Conservation (phyloP, 1,140 invertebrate genomes). For the Mamestra configurata region DNA sequence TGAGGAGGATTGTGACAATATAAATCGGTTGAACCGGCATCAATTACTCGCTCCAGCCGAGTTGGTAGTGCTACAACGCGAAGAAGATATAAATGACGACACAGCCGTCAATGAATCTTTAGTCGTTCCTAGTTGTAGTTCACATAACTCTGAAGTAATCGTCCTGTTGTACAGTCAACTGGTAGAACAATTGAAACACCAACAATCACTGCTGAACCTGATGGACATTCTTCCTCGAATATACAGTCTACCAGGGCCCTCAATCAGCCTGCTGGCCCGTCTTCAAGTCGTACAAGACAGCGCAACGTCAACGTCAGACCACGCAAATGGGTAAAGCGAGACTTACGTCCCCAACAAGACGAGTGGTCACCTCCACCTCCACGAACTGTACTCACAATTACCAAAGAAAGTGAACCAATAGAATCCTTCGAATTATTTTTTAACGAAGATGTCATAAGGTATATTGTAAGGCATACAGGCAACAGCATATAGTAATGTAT, state of each 20-base stretch:
- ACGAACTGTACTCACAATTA: background rate
- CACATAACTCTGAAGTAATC: background rate
- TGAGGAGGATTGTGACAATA: slow-evolving; percentile 13
- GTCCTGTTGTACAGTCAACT: too few species aligned
- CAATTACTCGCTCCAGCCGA: slow-evolving; percentile 9
- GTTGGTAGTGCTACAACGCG: background rate
- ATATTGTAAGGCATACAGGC: too few species aligned
- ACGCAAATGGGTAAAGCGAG: slow-evolving; percentile 13
- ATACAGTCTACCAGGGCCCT: too few species aligned
- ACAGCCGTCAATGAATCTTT: background rate
- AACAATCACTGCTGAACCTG: background rate
- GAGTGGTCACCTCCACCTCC: slow-evolving; percentile 6
- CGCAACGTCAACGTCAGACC: background rate
- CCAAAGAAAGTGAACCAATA: background rate
- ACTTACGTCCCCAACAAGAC: background rate
- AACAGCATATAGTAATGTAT: too few species aligned
- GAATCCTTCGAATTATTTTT: too few species aligned
- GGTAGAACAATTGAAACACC: too few species aligned
- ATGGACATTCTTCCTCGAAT: background rate
- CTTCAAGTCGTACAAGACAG: background rate
- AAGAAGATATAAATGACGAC: background rate
- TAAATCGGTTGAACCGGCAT: background rate
- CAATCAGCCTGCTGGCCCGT: background rate
- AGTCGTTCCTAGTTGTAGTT: slow-evolving; percentile 1
- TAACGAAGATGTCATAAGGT: too few species aligned